A percentile compares a stretch with the other conserved stretches of the same genome.
Conservation (phyloP, 92 coral and sea anemone genomes). For the Anthopleura xanthogrammica region DNA sequence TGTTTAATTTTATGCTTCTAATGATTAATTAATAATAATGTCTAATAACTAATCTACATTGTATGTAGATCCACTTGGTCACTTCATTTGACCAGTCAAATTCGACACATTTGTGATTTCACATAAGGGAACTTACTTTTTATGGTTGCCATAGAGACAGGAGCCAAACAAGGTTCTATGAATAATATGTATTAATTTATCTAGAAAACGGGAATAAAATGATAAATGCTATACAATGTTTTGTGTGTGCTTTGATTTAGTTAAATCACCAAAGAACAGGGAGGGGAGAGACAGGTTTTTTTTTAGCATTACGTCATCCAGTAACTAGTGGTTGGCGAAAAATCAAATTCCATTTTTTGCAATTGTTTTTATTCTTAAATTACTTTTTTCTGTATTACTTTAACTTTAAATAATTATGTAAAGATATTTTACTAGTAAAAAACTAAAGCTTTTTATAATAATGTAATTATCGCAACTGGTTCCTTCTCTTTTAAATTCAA, state of each 20-base stretch:
- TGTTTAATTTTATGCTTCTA: conserved; percentile 1
- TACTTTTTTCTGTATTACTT: too few relatives aligned
- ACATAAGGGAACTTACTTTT: conserved; percentile 21
- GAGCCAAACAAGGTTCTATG: conserved; percentile 33
- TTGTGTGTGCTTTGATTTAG: too few relatives aligned
- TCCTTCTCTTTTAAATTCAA: not conserved
- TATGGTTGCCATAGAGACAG: conserved; percentile 34
- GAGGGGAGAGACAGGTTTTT: not conserved
- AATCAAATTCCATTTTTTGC: too few relatives aligned
- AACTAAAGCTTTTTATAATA: not conserved
- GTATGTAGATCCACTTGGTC: conserved; percentile 34
- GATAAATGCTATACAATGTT: not conserved
- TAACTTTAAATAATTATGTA: not conserved
- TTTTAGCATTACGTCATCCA: not conserved
- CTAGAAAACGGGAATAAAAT: conserved; percentile 26
- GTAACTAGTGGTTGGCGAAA: too few relatives aligned
- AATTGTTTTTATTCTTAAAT: too few relatives aligned
- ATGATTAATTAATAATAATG: conserved; percentile 12
- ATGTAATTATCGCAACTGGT: not conserved
- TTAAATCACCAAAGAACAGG: not conserved
- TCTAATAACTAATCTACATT: conserved; percentile 19
- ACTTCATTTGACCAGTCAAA: conserved; percentile 10
- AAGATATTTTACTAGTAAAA: not conserved
- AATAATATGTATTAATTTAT: not conserved
- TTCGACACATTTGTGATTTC: not conserved